Base-by-base conservation (phyloP, 2,113 vertebrate genomes). In the Toxotes chatareus region DNA sequence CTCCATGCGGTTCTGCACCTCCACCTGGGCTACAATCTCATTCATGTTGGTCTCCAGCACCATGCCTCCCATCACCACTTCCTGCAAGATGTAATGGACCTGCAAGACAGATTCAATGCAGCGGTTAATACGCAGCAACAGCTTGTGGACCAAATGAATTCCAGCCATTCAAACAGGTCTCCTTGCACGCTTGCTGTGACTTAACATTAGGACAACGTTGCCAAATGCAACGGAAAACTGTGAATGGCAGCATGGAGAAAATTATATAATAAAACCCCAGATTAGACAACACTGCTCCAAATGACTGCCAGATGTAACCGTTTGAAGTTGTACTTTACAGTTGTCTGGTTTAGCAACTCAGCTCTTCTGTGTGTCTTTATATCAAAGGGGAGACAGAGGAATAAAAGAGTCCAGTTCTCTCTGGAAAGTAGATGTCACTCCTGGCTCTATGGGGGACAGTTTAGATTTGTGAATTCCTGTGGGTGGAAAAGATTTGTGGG, bases 11-110 rank as follows among this genome's bases (percentile, higher is more conserved):
- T 95, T 96, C 86, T 99, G 98, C 44, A 97, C 89, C 86, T 99
- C 97, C 13, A 97, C 96, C 89, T 99, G 97, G 0, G 95, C 96
- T 13, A 98, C 96, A 0, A 98, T 98, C 91, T 99, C 97, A 17
- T 96, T 99, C 98, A 99, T 99, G 89, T 98, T 98, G 75, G 98
- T 99, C 92, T 99, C 98, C 90, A 99, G 86, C 49, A 99, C 98
- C 98, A 99, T 99, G 1, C 97, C 97, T 0, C 97, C 97, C 87
- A 99, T 97, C 81, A 99, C 97, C 91, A 99, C 96, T 93, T 98
- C 97, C 91, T 98, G 97, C 64, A 99, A 87, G 89, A 99, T 98
- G 46, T 94, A 95, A 86, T 95, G 94, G 17, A 95, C 95, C 95
- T 95, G 85, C 70, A 27, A 57, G 65, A 82, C 32, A 23, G 36